A percentile compares a stretch with the other conserved stretches of the same genome.
These are phyloP conservation scores for Nothobranchius kuhntae DNA, from an alignment of 2,113 vertebrate genomes.

Conservation along the genomic window DNA sequence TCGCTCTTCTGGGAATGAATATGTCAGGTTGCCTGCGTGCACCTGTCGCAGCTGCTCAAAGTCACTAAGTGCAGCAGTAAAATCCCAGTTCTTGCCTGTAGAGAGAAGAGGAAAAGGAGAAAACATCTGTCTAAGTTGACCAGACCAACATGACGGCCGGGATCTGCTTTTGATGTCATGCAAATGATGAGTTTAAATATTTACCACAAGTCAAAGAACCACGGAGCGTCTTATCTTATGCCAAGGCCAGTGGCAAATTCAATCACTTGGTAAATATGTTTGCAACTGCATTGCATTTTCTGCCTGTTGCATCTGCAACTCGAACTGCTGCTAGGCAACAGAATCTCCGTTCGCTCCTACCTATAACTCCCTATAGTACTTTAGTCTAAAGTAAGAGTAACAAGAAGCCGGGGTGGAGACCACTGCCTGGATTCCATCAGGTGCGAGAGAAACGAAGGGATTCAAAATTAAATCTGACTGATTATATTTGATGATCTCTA, in stretches of 20 bases:
- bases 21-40: constrained; percentile 84
- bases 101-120: neutral
- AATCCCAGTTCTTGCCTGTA: constrained; percentile 96
- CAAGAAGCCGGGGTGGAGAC: constrained; percentile 10
- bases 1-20: constrained; percentile 81
- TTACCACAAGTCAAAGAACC: constrained; percentile 32
- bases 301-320: constrained; percentile 60
- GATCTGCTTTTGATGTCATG: neutral
- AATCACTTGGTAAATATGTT: constrained; percentile 35
- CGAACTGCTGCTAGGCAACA: constrained; percentile 73
- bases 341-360: constrained; percentile 32
- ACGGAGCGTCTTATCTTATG: constrained; percentile 11
- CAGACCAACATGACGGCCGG: neutral
- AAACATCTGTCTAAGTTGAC: neutral
- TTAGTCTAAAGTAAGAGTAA: constrained; percentile 21
- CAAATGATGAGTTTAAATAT: constrained; percentile 50
- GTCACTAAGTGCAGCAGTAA: constrained; percentile 91
- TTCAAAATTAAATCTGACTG: too few relatives aligned
- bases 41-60: constrained; percentile 94
- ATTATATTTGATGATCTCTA: too few relatives aligned
- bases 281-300: constrained; percentile 56
- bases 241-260: constrained; percentile 41
- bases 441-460: too few relatives aligned
- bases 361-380: constrained; percentile 43
- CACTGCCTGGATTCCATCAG: neutral